Evolutionary conservation across 2,113 vertebrate genomes (phyloP).

Genomic region (Oreotrochilus melanogaster): DNA sequence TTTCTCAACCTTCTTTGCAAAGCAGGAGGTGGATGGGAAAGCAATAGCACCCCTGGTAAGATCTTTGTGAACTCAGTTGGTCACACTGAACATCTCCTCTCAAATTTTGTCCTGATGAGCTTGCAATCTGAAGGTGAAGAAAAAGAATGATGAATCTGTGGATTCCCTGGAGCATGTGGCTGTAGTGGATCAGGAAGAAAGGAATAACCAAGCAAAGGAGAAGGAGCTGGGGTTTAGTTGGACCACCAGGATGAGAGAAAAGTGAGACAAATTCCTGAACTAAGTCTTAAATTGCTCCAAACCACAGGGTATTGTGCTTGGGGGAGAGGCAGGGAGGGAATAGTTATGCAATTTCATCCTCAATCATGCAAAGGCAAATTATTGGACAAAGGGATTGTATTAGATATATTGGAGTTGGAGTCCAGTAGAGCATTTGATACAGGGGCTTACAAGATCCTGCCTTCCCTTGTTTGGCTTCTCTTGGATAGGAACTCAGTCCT

Average conservation of each 20-base stretch:
- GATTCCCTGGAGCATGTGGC: background rate
- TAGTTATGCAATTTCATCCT: slow-evolving; percentile 22
- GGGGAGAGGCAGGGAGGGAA: background rate
- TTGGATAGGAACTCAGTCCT: background rate
- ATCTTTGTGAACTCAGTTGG: background rate
- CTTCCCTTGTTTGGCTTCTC: slow-evolving; percentile 20
- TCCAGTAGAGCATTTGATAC: background rate
- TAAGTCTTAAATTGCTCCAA: slow-evolving; percentile 22
- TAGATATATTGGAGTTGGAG: slow-evolving; percentile 39
- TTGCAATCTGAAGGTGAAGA: background rate
- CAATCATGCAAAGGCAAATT: background rate
- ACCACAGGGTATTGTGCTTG: slow-evolving; percentile 31
- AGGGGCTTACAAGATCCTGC: background rate
- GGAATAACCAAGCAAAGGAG: background rate
- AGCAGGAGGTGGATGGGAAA: background rate
- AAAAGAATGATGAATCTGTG: background rate
- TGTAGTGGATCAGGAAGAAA: background rate
- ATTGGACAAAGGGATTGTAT: slow-evolving; percentile 1
- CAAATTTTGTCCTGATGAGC: background rate
- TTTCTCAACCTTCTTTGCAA: background rate
- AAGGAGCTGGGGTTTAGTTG: background rate
- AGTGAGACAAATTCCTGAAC: slow-evolving; percentile 33
- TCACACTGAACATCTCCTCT: background rate
- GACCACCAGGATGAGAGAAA: slow-evolving; percentile 38
- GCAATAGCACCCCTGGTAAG: background rate